A percentile compares a stretch with the other conserved stretches of the same genome.
phyloP scores from a whole-genome alignment of 2,888 invertebrate species.

The Hybos culiciformis region DNA sequence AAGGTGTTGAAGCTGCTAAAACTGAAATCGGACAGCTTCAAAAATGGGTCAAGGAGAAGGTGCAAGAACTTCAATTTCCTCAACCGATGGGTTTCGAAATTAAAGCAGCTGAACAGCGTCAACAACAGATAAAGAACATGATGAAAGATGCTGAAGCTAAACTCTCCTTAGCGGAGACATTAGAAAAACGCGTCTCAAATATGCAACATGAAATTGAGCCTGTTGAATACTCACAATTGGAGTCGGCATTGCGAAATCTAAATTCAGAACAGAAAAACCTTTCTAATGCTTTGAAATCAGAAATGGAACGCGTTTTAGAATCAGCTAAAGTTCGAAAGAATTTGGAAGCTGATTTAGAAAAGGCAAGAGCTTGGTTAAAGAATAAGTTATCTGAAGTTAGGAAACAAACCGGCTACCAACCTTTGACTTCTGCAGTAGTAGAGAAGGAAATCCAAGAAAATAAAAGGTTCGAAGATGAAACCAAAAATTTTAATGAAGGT shows the following conservation, averaged over 20 bases:
- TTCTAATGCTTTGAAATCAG: constrained; percentile 53
- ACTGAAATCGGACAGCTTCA: constrained; percentile 66
- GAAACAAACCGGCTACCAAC: constrained; percentile 57
- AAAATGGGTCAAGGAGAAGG: constrained; percentile 66
- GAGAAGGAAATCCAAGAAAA: constrained; percentile 67
- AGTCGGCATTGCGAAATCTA: constrained; percentile 55
- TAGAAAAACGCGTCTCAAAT: constrained; percentile 70
- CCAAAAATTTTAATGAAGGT: constrained; percentile 63
- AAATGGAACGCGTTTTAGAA: constrained; percentile 55
- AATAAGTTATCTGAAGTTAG: constrained; percentile 60
- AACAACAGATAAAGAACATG: constrained; percentile 55
- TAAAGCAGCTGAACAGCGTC: constrained; percentile 58
- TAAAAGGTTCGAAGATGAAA: constrained; percentile 59
- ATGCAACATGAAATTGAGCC: constrained; percentile 77
- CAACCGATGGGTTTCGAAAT: constrained; percentile 63
- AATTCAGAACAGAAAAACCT: constrained; percentile 63
- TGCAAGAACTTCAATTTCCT: constrained; percentile 49
- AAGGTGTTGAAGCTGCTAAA: constrained; percentile 67
- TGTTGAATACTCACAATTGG: constrained; percentile 66
- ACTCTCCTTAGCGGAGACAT: constrained; percentile 63
- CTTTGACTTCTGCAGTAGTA: constrained; percentile 66
- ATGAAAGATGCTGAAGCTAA: constrained; percentile 77
- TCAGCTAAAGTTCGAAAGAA: constrained; percentile 60
- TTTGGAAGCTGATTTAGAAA: constrained; percentile 64
- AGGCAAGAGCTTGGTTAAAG: constrained; percentile 68